A percentile compares a stretch with the other conserved stretches of the same genome.
Evolutionary conservation across 2,888 invertebrate genomes (phyloP).

Genomic region (Rhagonycha fulva): DNA sequence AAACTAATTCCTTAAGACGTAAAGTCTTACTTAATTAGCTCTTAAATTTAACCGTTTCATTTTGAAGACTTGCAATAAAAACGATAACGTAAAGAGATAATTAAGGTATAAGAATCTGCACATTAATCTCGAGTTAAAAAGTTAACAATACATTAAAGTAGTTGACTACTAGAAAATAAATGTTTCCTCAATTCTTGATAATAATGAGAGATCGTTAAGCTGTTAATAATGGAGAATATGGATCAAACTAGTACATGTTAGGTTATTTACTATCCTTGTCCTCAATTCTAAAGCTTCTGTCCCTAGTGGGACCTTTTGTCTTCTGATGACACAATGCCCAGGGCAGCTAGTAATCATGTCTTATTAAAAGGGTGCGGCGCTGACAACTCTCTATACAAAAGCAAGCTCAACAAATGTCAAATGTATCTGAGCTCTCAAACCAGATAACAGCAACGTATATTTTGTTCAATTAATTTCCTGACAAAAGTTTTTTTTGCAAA

Average conservation of each 20-base stretch:
- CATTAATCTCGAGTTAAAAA: not conserved
- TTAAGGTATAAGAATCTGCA: not conserved
- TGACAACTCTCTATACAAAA: conserved; percentile 27
- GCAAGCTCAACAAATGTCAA: conserved; percentile 29
- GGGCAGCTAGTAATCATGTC: conserved; percentile 34
- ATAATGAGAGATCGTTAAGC: conserved; percentile 1
- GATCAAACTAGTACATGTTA: conserved; percentile 22
- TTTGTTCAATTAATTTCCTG: conserved; percentile 34
- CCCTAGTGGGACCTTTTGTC: conserved; percentile 30
- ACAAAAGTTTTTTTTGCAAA: conserved; percentile 31
- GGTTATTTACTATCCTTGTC: conserved; percentile 28
- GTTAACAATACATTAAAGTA: not conserved
- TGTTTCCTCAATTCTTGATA: not conserved
- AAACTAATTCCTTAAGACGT: conserved; percentile 4
- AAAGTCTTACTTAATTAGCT: conserved; percentile 4
- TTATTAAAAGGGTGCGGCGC: conserved; percentile 32
- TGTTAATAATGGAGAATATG: conserved; percentile 1
- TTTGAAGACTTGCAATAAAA: conserved; percentile 2
- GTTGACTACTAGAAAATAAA: not conserved
- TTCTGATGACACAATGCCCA: conserved; percentile 32
- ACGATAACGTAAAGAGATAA: conserved; percentile 2
- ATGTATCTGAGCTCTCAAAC: conserved; percentile 28
- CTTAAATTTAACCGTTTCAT: conserved; percentile 3
- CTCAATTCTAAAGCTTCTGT: conserved; percentile 25
- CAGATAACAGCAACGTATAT: conserved; percentile 24